Evolutionary conservation across 1,140 invertebrate species (phyloP).

Genomic region (Drosophila auraria): DNA sequence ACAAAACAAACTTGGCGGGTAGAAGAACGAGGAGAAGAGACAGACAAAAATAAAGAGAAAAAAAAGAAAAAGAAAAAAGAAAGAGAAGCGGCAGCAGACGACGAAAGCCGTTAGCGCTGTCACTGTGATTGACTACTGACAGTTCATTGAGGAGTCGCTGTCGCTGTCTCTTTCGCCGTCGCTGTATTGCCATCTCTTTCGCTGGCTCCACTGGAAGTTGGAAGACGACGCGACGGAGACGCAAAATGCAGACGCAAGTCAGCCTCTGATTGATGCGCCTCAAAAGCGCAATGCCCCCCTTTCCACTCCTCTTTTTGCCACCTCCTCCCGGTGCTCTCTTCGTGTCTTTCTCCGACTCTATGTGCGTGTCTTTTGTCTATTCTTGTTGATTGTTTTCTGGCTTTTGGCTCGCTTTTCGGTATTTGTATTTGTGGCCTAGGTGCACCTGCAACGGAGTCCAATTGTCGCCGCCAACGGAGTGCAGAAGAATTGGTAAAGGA

Average conservation of each 20-base stretch:
- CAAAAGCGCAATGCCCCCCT: constrained; percentile 42
- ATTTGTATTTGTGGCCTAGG: constrained; percentile 18
- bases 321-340: constrained; percentile 1
- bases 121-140: constrained; percentile 56
- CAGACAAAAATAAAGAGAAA: not conserved
- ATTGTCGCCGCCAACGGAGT: constrained; percentile 8
- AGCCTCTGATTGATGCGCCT: constrained; percentile 59
- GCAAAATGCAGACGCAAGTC: constrained; percentile 34
- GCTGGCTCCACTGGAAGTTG: not conserved
- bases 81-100: constrained; percentile 17
- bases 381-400: constrained; percentile 47
- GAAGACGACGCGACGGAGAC: constrained; percentile 13
- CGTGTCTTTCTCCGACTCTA: not conserved
- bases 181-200: constrained; percentile 12
- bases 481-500: not conserved
- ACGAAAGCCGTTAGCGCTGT: constrained; percentile 57
- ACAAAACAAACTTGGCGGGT: constrained; percentile 16
- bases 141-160: constrained; percentile 46
- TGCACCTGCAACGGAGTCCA: constrained; percentile 59
- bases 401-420: constrained; percentile 44
- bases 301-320: constrained; percentile 2
- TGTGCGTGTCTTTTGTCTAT: constrained; percentile 53
- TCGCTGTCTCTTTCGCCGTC: not conserved
- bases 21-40: constrained; percentile 3
- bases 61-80: not conserved